Percentiles rank a stretch among this genome's conserved stretches.
phyloP scores from a whole-genome alignment of 2,797 vertebrate species.

The Menidia menidia region DNA sequence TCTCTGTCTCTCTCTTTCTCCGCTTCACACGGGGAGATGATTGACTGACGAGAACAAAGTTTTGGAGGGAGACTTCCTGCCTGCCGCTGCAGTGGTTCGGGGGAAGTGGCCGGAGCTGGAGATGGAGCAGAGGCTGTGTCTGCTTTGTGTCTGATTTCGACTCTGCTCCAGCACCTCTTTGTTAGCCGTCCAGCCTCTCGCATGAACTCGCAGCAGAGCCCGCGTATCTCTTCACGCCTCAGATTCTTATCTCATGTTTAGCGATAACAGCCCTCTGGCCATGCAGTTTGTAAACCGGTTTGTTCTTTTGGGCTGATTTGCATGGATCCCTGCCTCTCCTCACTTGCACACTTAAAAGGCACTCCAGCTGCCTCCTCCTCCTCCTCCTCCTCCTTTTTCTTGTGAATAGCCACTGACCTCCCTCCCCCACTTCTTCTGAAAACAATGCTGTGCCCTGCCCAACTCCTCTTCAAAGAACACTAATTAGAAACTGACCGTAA shows the following conservation, averaged over 20 bases:
- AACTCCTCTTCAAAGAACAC: slow-evolving; percentile 68
- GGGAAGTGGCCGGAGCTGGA: slow-evolving; percentile 40
- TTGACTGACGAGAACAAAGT: slow-evolving; percentile 57
- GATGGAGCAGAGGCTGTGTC: slow-evolving; percentile 42
- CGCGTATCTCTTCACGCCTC: slow-evolving; percentile 22
- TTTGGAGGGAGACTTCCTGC: slow-evolving; percentile 65
- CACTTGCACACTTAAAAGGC: slow-evolving; percentile 41
- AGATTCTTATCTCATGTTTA: slow-evolving; percentile 46
- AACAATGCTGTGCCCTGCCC: slow-evolving; percentile 51
- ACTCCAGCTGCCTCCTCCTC: slow-evolving; percentile 55
- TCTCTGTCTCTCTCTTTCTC: slow-evolving; percentile 10
- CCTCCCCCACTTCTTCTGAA: slow-evolving; percentile 65
- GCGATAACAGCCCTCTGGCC: slow-evolving; percentile 40
- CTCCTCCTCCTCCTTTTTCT: slow-evolving; percentile 36
- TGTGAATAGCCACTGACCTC: slow-evolving; percentile 63
- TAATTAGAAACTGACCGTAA: slow-evolving; percentile 66
- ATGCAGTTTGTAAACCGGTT: slow-evolving; percentile 43
- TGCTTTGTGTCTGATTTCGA: slow-evolving; percentile 64
- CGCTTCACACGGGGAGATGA: slow-evolving; percentile 51
- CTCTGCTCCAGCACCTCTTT: slow-evolving; percentile 37
- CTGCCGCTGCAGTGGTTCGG: slow-evolving; percentile 42
- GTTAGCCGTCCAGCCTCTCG: slow-evolving; percentile 39
- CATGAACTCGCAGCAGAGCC: background rate
- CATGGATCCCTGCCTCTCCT: slow-evolving; percentile 50
- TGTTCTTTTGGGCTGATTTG: slow-evolving; percentile 53